Evolutionary conservation across 2,113 vertebrate genomes (phyloP).

Genomic region (Rhabdomys dilectus): DNA sequence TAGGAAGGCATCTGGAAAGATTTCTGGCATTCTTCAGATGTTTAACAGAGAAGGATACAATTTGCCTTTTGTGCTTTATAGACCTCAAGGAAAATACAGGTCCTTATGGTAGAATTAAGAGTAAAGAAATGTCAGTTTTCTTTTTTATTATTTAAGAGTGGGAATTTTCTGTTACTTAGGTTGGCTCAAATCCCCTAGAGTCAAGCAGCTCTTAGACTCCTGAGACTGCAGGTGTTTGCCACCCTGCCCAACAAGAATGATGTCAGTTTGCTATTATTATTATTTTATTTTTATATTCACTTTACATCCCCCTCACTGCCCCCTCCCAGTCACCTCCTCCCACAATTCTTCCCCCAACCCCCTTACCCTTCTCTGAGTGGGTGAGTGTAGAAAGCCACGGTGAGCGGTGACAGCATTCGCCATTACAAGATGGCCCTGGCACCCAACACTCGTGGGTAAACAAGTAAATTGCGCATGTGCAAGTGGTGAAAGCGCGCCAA

Average conservation of each 20-base stretch:
- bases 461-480: too few species aligned
- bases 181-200: background rate
- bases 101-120: constrained; percentile 15
- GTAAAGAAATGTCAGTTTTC: background rate
- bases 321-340: too few species aligned
- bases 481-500: too few species aligned
- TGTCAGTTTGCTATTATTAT: background rate
- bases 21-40: constrained; percentile 13
- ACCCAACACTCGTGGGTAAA: too few species aligned
- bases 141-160: background rate
- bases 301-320: too few species aligned
- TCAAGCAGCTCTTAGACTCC: background rate
- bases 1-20: background rate
- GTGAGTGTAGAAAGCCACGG: too few species aligned
- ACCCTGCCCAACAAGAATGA: background rate
- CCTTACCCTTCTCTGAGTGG: too few species aligned
- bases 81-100: background rate
- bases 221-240: background rate
- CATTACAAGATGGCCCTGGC: too few species aligned
- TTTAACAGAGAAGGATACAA: background rate
- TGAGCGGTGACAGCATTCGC: too few species aligned
- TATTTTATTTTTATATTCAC: too few species aligned
- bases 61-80: constrained; percentile 15
- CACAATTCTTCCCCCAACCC: too few species aligned
- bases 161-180: background rate